phyloP scores from a whole-genome alignment of 2,888 invertebrate genomes.

The Deilephila porcellus region DNA sequence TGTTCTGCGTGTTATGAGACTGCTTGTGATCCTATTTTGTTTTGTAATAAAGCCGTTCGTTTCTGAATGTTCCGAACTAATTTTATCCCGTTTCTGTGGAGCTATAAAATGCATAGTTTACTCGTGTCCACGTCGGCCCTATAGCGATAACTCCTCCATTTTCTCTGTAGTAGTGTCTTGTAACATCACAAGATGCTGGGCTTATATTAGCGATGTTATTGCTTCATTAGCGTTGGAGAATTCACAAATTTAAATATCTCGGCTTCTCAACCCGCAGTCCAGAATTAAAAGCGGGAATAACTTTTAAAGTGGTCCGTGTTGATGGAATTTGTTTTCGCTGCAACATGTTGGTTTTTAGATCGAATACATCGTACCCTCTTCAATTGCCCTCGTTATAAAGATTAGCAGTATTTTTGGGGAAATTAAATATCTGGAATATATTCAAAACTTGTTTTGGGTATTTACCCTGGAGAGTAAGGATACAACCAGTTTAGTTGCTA shows the following conservation, averaged over 20 bases:
- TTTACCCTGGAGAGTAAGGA: no score
- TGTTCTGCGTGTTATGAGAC: background rate
- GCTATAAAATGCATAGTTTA: slow-evolving; percentile 25
- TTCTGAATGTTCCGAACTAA: slow-evolving; percentile 13
- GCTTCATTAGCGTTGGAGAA: slow-evolving; percentile 23
- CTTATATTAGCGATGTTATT: slow-evolving; percentile 20
- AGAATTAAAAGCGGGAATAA: slow-evolving; percentile 20
- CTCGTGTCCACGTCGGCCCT: slow-evolving; percentile 7
- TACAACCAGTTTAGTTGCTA: no score
- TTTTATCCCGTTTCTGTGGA: slow-evolving; percentile 26
- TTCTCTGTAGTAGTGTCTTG: slow-evolving; percentile 8
- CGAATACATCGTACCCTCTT: background rate
- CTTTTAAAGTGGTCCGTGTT: slow-evolving; percentile 8
- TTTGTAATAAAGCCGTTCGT: background rate
- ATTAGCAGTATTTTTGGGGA: background rate
- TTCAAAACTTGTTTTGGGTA: no score
- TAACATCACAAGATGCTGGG: slow-evolving; percentile 15
- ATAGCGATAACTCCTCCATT: slow-evolving; percentile 19
- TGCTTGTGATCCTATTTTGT: background rate
- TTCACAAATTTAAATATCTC: slow-evolving; percentile 21
- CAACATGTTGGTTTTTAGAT: background rate
- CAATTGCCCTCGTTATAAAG: background rate
- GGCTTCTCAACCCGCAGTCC: slow-evolving; percentile 9
- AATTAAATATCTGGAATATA: no score
- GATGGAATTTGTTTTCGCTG: background rate